These are phyloP conservation scores for Ophioninae sp. DNA, from an alignment of 2,888 invertebrate genomes.

Conservation along the genomic window DNA sequence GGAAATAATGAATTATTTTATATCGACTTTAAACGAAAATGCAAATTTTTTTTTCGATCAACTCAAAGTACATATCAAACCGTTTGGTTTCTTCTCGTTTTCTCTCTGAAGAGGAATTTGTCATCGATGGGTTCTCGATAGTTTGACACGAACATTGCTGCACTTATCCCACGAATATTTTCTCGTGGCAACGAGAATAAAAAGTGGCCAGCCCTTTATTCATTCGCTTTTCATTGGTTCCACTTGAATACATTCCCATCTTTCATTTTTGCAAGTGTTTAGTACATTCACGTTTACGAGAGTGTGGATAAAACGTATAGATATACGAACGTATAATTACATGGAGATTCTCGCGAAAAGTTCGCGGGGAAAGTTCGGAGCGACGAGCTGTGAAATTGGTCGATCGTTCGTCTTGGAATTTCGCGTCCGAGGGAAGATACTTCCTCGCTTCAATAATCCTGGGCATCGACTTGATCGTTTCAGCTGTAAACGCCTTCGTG, in stretches of 20 bases:
- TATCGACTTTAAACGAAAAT: too few relatives aligned
- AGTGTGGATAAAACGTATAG: slow-evolving; percentile 3
- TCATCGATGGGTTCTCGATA: slow-evolving; percentile 12
- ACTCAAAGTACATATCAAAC: too few relatives aligned
- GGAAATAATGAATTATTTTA: too few relatives aligned
- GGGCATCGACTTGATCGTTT: not conserved
- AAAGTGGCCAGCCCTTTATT: slow-evolving; percentile 19
- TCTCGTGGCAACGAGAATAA: slow-evolving; percentile 24
- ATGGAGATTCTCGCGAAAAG: slow-evolving; percentile 15
- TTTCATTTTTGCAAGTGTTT: slow-evolving; percentile 16
- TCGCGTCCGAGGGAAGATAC: slow-evolving; percentile 6
- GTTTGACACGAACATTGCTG: not conserved
- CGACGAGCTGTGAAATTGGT: slow-evolving; percentile 24
- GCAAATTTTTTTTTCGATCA: too few relatives aligned
- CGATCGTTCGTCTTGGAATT: slow-evolving; percentile 18
- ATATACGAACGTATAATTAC: not conserved
- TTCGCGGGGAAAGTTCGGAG: slow-evolving; percentile 11
- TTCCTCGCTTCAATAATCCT: slow-evolving; percentile 4
- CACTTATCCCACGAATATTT: slow-evolving; percentile 4
- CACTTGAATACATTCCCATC: slow-evolving; percentile 31
- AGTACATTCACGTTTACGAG: not conserved
- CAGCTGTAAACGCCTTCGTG: not conserved
- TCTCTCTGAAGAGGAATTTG: too few relatives aligned
- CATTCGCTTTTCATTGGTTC: slow-evolving; percentile 51
- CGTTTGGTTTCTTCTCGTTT: too few relatives aligned